Base-by-base conservation (phyloP, 2,797 vertebrate genomes). In the Aplochiton taeniatus region DNA sequence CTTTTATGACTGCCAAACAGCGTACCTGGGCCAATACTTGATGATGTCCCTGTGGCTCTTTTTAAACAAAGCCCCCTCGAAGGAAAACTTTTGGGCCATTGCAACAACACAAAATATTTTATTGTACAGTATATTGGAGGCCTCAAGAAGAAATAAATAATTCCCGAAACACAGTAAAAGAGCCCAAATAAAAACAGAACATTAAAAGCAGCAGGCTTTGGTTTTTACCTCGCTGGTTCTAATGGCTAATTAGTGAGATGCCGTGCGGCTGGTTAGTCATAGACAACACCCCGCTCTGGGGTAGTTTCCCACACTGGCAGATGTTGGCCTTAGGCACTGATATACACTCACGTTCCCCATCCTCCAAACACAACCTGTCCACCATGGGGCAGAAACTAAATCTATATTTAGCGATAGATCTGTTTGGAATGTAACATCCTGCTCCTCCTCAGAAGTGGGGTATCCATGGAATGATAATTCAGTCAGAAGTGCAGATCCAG, bases 181-280 rank as follows among this genome's bases (percentile, higher is more conserved):
- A n/a, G n/a, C n/a, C n/a, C n/a, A 66, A 73, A 70, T 74, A 80
- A 85, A 89, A 81, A 81, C 82, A 81, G 78, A 68, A 75, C 77
- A 84, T 65, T 76, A 67, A 76, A 79, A 79, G 65, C 64, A 57
- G 48, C 55, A 74, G 76, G 56, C 31, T 64, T 52, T 51, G 73
- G 64, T 63, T 80, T 76, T 71, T 66, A 74, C 70, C 68, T 73
- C 65, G 47, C 68, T 11, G 14, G 75, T 79, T 69, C 67, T 82
- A 80, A 87, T 84, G 78, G 83, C 53, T 87, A 87, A 86, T 87
- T 89, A 90, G 89, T 58, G 60, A 65, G 68, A 54, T 73, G 74
- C 72, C 79, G 66, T 84, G 70, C 46, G 83, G 69, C 65, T 77
- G 77, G 80, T 58, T 70, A 77, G 70, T 74, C 73, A 72, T 69